Conservation (phyloP, 2,113 vertebrate genomes). For the Hypomesus transpacificus region DNA sequence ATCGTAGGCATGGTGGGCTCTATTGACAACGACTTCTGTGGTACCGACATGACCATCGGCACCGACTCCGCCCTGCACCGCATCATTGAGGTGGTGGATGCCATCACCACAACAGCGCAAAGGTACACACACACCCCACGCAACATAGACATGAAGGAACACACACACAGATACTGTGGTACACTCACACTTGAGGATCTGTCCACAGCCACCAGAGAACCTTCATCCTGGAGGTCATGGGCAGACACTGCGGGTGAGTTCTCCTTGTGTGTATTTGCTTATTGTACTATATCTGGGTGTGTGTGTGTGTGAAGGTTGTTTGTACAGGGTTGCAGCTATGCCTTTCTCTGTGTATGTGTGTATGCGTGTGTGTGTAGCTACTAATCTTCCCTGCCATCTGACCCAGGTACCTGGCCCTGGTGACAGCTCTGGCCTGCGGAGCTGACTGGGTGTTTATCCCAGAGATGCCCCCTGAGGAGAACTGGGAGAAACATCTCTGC, state of each 20-base stretch:
- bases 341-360: background rate
- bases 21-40: conserved; percentile 97
- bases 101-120: conserved; percentile 93
- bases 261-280: background rate
- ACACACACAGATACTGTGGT: background rate
- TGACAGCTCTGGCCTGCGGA: conserved; percentile 86
- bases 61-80: conserved; percentile 95
- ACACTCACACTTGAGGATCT: background rate
- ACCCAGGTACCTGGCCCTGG: conserved; percentile 88
- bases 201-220: conserved; percentile 89
- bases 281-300: background rate
- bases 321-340: no score
- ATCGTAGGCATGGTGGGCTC: conserved; percentile 96
- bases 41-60: conserved; percentile 97
- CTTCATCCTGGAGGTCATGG: conserved; percentile 96
- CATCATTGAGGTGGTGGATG: conserved; percentile 92
- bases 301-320: background rate
- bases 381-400: background rate
- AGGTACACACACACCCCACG: conserved; percentile 67
- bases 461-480: conserved; percentile 86
- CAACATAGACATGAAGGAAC: background rate
- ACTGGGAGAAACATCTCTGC: conserved; percentile 92
- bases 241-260: conserved; percentile 90
- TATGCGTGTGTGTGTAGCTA: background rate
- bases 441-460: conserved; percentile 98